Conservation (phyloP, 2,888 invertebrate genomes). For the Mesochorus sp. region DNA sequence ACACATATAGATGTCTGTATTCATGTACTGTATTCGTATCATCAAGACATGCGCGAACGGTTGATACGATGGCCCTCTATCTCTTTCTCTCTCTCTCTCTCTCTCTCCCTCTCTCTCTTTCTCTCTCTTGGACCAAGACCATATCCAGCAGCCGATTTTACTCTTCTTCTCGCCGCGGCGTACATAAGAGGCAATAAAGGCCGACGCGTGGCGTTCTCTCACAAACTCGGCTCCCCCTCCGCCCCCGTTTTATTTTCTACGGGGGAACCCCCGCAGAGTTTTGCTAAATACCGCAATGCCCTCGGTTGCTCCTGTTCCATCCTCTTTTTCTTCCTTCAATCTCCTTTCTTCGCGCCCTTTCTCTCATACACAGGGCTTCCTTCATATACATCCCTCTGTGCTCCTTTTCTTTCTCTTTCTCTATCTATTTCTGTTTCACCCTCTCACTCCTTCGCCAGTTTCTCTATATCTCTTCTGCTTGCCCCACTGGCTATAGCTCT, state of each 20-base stretch:
- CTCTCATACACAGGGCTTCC: not conserved
- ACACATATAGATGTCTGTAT: not conserved
- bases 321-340: conserved; percentile 46
- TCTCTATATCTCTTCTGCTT: conserved; percentile 36
- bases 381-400: not conserved
- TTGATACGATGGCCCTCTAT: conserved; percentile 46
- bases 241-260: conserved; percentile 66
- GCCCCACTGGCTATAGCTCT: conserved; percentile 40
- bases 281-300: conserved; percentile 75
- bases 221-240: conserved; percentile 56
- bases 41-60: conserved; percentile 13
- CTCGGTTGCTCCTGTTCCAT: conserved; percentile 27
- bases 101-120: conserved; percentile 15
- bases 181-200: conserved; percentile 76
- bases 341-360: not conserved
- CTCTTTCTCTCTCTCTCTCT: conserved; percentile 13
- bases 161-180: conserved; percentile 46
- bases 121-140: conserved; percentile 17
- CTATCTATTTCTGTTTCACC: not conserved
- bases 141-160: conserved; percentile 26
- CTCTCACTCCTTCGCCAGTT: conserved; percentile 1
- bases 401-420: not conserved
- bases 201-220: conserved; percentile 74
- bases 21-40: not conserved
- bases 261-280: conserved; percentile 73